Conservation (phyloP, 2,888 invertebrate species). For the Gasteruption jaculator region DNA sequence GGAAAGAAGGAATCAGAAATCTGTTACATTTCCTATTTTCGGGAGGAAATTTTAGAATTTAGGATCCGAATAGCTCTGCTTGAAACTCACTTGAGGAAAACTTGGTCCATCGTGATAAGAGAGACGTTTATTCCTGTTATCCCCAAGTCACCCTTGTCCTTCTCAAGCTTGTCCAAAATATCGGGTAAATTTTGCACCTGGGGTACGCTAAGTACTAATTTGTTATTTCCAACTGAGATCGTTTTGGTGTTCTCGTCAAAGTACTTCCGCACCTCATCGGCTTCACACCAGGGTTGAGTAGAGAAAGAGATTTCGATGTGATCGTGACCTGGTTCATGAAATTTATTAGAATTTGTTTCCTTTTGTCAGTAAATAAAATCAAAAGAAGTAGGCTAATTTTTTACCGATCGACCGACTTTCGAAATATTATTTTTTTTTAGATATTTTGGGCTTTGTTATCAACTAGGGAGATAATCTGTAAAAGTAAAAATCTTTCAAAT, state of each 20-base stretch:
- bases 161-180: constrained; percentile 64
- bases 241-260: constrained; percentile 50
- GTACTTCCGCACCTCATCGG: constrained; percentile 46
- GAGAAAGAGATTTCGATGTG: constrained; percentile 44
- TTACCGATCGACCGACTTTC: too few species aligned
- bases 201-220: constrained; percentile 58
- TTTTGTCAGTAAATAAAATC: too few species aligned
- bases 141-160: constrained; percentile 56
- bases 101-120: constrained; percentile 88
- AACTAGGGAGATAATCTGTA: too few species aligned
- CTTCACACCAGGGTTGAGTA: constrained; percentile 36
- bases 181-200: constrained; percentile 57
- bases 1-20: constrained; percentile 17
- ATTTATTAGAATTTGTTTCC: not conserved
- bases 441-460: too few species aligned
- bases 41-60: too few species aligned
- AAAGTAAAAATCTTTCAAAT: too few species aligned
- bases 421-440: too few species aligned
- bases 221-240: constrained; percentile 51
- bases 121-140: constrained; percentile 78
- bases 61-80: constrained; percentile 13
- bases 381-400: too few species aligned
- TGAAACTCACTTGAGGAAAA: constrained; percentile 69
- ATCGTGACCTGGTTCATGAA: constrained; percentile 36
- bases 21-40: constrained; percentile 9